These are phyloP conservation scores for Bergia sp. DNA, from an alignment of 92 coral and sea anemone genomes.

Conservation along the genomic window DNA sequence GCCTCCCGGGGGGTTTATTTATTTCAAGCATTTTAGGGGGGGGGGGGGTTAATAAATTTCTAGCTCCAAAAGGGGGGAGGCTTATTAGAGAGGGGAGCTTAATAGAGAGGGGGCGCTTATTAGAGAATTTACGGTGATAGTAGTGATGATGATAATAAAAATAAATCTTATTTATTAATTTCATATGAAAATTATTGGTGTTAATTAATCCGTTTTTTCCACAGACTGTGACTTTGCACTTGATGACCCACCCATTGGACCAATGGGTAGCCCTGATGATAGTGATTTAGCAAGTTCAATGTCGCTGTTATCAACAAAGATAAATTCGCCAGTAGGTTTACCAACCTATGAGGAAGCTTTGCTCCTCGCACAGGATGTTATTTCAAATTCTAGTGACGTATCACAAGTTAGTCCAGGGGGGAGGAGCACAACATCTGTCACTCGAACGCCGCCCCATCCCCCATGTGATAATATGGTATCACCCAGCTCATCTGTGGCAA, in stretches of 20 bases:
- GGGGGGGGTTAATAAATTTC: no score
- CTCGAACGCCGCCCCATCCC: conserved; percentile 44
- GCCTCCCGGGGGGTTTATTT: no score
- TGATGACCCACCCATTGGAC: conserved; percentile 60
- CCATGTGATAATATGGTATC: conserved; percentile 25
- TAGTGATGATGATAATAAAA: neutral
- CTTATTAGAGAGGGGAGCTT: no score
- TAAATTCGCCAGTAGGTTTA: conserved; percentile 46
- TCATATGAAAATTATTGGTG: neutral
- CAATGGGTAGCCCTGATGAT: conserved; percentile 55
- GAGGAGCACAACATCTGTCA: conserved; percentile 62
- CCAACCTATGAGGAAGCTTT: conserved; percentile 89
- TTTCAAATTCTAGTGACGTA: conserved; percentile 63
- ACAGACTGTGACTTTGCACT: conserved; percentile 56
- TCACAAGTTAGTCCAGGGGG: conserved; percentile 78
- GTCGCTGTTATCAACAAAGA: conserved; percentile 48
- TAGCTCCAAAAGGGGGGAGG: no score
- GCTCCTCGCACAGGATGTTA: conserved; percentile 69
- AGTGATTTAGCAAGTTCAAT: conserved; percentile 61
- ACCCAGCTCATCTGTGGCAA: conserved; percentile 10
- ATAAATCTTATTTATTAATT: neutral
- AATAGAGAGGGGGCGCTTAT: no score
- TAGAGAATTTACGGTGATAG: no score
- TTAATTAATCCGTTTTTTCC: neutral
- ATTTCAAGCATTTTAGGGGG: no score